These are phyloP conservation scores for Taurulus bubalis DNA, from an alignment of 2,113 vertebrate genomes.

Conservation along the genomic window DNA sequence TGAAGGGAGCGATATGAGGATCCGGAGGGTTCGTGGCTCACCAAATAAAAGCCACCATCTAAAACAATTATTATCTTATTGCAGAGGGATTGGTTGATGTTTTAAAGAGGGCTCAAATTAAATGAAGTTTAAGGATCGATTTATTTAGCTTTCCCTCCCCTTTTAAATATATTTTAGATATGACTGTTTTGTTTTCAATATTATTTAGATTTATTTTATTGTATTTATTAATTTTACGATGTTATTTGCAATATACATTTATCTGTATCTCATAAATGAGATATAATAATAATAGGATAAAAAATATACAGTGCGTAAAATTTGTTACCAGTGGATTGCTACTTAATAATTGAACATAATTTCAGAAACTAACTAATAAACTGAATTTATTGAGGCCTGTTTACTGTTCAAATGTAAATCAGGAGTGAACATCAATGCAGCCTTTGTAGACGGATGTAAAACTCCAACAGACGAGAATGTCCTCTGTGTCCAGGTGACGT, in stretches of 20 bases:
- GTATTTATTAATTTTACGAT: too few relatives aligned
- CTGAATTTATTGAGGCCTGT: not conserved
- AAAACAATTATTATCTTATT: not conserved
- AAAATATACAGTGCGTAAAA: not conserved
- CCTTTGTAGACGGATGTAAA: not conserved
- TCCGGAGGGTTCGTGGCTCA: conserved; percentile 16
- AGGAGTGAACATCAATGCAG: too few relatives aligned
- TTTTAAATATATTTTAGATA: not conserved
- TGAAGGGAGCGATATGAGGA: conserved; percentile 27
- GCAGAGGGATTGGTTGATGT: not conserved
- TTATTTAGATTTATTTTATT: not conserved
- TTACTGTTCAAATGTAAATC: not conserved
- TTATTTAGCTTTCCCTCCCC: not conserved
- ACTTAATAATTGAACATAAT: not conserved
- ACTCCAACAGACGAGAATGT: not conserved
- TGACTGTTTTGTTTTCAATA: not conserved
- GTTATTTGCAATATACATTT: not conserved
- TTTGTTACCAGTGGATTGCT: not conserved
- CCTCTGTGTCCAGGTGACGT: not conserved
- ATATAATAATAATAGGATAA: not conserved
- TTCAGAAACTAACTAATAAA: not conserved
- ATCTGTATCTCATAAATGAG: not conserved
- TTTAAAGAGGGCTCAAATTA: conserved; percentile 11
- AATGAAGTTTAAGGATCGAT: not conserved
- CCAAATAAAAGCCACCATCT: conserved; percentile 2